Evolutionary conservation across 2,888 invertebrate species (phyloP).

Genomic region (Alsophila aescularia): DNA sequence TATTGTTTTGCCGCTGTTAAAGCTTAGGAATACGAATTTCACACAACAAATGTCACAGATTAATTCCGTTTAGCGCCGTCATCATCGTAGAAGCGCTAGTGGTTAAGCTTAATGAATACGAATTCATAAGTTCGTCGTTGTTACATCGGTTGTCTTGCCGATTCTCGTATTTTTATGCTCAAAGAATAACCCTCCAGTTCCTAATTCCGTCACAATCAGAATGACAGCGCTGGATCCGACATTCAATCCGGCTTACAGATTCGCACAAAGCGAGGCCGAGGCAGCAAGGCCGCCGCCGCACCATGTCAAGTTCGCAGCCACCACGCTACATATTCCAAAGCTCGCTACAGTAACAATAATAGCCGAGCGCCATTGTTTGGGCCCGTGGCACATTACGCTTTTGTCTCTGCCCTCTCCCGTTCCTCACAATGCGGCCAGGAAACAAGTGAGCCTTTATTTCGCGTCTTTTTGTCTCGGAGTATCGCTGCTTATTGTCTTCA

Average conservation of each 20-base stretch:
- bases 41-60: too few species aligned
- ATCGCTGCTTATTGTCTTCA: constrained; percentile 86
- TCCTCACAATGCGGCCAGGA: constrained; percentile 85
- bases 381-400: constrained; percentile 85
- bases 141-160: background rate
- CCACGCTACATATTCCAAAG: constrained; percentile 78
- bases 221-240: constrained; percentile 1
- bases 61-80: too few species aligned
- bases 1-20: too few species aligned
- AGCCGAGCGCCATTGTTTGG: constrained; percentile 82
- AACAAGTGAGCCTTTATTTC: constrained; percentile 86
- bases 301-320: constrained; percentile 80
- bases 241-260: constrained; percentile 22
- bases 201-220: background rate
- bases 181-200: too few species aligned
- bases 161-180: too few species aligned
- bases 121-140: too few species aligned
- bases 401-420: constrained; percentile 84
- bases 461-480: constrained; percentile 86
- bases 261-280: constrained; percentile 19
- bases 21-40: too few species aligned
- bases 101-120: too few species aligned
- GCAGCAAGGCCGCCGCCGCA: constrained; percentile 59
- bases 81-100: too few species aligned
- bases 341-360: constrained; percentile 84